Evolutionary conservation across 2,797 vertebrate species (phyloP).

Genomic region (Trematomus bernacchii): DNA sequence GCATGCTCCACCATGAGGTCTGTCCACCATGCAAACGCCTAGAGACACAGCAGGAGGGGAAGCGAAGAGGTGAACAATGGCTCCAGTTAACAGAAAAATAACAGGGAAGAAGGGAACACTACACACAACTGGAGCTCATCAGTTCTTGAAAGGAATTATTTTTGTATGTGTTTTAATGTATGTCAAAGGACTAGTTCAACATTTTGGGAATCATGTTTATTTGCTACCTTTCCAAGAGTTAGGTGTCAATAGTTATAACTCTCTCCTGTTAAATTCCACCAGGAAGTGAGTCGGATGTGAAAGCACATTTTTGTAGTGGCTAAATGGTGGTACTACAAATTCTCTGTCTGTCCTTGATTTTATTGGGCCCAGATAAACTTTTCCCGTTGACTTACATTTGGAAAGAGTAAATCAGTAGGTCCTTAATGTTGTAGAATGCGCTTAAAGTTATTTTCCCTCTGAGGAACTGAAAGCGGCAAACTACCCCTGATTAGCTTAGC

Average conservation of each 20-base stretch:
- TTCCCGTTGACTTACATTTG: too few relatives aligned
- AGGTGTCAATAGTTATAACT: background rate
- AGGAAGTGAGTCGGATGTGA: too few relatives aligned
- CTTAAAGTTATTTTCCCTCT: too few relatives aligned
- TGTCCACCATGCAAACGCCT: conserved; percentile 99
- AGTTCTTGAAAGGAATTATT: conserved; percentile 27
- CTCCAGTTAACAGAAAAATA: conserved; percentile 13
- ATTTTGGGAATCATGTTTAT: conserved; percentile 1
- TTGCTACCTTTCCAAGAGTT: background rate
- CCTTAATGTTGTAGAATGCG: too few relatives aligned
- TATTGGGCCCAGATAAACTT: too few relatives aligned
- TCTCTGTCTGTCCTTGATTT: too few relatives aligned
- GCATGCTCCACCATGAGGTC: conserved; percentile 99
- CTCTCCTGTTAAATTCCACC: background rate
- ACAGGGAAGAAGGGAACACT: conserved; percentile 67
- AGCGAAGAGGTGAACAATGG: conserved; percentile 43
- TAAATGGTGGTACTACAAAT: too few relatives aligned
- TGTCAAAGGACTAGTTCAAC: conserved; percentile 4
- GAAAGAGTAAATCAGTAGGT: too few relatives aligned
- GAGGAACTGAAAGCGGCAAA: too few relatives aligned
- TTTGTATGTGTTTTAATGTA: conserved; percentile 11
- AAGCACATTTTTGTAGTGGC: too few relatives aligned
- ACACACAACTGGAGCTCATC: conserved; percentile 31
- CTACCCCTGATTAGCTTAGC: background rate
- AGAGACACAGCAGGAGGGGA: conserved; percentile 68